Percentiles rank a stretch among this genome's conserved stretches.
These are phyloP conservation scores for Dicranocentrus wangi DNA, from an alignment of 2,888 invertebrate genomes.

Conservation along the genomic window DNA sequence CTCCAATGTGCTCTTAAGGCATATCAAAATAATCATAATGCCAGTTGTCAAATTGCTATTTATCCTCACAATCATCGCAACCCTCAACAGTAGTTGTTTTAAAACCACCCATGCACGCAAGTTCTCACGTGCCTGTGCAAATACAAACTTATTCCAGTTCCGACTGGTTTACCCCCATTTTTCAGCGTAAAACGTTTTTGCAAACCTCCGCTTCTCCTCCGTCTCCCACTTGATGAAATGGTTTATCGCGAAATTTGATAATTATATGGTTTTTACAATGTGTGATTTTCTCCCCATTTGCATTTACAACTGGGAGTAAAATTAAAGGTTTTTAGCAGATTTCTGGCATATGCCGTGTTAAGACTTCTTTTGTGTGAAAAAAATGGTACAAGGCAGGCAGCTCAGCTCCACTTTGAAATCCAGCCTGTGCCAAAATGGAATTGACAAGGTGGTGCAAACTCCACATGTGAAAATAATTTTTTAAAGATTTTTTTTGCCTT, in stretches of 20 bases:
- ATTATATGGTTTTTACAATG: conserved; percentile 30
- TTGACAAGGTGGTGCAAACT: conserved; percentile 46
- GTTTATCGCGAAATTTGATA: not conserved
- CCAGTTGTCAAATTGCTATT: too few relatives aligned
- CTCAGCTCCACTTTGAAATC: too few relatives aligned
- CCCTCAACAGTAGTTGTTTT: not conserved
- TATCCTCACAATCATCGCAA: too few relatives aligned
- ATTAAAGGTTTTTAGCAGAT: too few relatives aligned
- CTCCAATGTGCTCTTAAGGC: not conserved
- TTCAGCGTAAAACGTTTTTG: too few relatives aligned
- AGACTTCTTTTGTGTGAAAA: too few relatives aligned
- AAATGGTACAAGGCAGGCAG: too few relatives aligned
- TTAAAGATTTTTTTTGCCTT: not conserved
- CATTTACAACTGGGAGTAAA: conserved; percentile 43
- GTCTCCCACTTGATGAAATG: not conserved
- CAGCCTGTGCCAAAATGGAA: not conserved
- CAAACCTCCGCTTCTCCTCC: too few relatives aligned
- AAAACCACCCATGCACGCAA: conserved; percentile 24
- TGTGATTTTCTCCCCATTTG: conserved; percentile 50
- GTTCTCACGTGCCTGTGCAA: conserved; percentile 53
- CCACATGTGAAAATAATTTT: conserved; percentile 10
- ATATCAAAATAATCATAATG: conserved; percentile 2
- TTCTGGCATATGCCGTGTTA: too few relatives aligned
- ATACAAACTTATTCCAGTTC: too few relatives aligned
- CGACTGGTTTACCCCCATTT: too few relatives aligned